These are phyloP conservation scores for Sinocyclocheilus maitianheensis DNA, from an alignment of 2,113 vertebrate species.

Conservation along the genomic window DNA sequence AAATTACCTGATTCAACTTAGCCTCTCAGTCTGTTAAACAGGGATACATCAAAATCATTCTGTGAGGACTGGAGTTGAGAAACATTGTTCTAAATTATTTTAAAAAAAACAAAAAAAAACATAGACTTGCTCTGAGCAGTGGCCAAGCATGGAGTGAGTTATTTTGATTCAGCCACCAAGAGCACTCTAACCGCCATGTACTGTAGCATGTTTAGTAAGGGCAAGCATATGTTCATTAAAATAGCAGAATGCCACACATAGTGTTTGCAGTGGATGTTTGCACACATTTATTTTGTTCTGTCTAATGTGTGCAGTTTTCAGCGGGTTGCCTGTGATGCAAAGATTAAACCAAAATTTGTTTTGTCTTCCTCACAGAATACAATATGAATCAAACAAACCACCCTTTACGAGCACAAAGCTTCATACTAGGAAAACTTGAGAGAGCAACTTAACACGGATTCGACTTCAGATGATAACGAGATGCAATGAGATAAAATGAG, in stretches of 20 bases:
- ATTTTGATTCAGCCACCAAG: background rate
- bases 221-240: background rate
- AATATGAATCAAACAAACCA: slow-evolving; percentile 2
- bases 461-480: slow-evolving; percentile 57
- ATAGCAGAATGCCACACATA: background rate
- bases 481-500: slow-evolving; percentile 63
- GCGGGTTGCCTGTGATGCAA: background rate
- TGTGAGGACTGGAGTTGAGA: no score
- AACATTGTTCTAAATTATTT: background rate
- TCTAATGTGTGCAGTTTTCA: background rate
- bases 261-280: background rate
- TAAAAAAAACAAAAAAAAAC: background rate
- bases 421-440: slow-evolving; percentile 22
- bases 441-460: slow-evolving; percentile 56
- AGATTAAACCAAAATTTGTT: background rate
- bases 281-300: background rate
- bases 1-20: no score
- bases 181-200: no score
- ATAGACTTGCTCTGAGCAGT: background rate
- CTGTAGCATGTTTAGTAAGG: background rate
- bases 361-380: background rate
- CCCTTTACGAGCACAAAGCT: slow-evolving; percentile 29
- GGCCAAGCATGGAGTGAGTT: background rate
- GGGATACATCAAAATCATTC: no score
- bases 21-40: no score